Base-by-base conservation (phyloP, 2,113 vertebrate species). In the Lagenorhynchus albirostris region DNA sequence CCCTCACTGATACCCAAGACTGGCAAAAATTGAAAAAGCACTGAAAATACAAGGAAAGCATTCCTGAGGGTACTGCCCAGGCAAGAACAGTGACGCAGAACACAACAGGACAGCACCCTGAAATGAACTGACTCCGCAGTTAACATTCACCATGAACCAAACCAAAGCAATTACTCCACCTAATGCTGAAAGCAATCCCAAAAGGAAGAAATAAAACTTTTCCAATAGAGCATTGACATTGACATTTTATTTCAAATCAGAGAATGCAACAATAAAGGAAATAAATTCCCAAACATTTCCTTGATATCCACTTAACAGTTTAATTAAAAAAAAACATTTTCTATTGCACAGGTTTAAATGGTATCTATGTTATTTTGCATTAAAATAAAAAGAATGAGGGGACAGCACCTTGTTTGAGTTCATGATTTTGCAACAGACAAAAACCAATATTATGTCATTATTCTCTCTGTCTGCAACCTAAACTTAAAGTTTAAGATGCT, bases 21-120 rank as follows among this genome's bases (percentile, higher is more conserved):
- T 36, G 21, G 31, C 74, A 94, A 84, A 84, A 94, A 74, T 2
- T n/a, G 80, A 87, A 96, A 94, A 91, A 70, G 79, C 87, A 96
- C 63, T 89, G 87, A 93, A 90, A 90, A 79, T 58, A 82, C 33
- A 94, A 91, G 89, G 82, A 89, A 96, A 94, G 77, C 89, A 82
- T 81, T 91, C 71, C 67, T 89, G 38, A 82, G 17, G 55, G 23
- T 53, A 89, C 14, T 82, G 89, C 44, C 53, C 73, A 89, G 71
- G 55, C 73, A 68, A 67, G 55, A 76, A 86, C 79, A n/a, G 63
- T 15, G 33, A 85, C 88, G 81, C 1, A 76, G 9, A 73, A 50
- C 29, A 60, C 26, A 73, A 70, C 3, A 21, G 8, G 76, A 36
- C 23, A 68, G 71, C 9, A 55, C 10, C 41, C 85, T 86, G 58